Percentiles rank a stretch among this genome's conserved stretches.
Conservation (phyloP, 2,797 vertebrate genomes). For the Adelosebastes latens region DNA sequence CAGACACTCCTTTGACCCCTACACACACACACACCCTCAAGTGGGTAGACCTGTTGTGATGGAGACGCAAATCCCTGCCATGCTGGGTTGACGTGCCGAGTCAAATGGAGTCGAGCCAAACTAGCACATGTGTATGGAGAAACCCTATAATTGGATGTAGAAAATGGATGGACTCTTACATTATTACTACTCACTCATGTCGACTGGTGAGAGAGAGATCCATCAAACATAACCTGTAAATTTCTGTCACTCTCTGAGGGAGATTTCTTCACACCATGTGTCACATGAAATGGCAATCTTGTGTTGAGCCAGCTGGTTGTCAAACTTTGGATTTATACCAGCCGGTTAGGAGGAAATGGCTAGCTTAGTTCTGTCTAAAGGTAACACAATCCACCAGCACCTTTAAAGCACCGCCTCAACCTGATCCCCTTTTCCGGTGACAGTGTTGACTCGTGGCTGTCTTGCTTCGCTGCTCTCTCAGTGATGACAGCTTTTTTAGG, state of each 20-base stretch:
- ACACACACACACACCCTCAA: no score
- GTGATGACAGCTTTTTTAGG: conserved; percentile 15
- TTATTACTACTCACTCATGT: not conserved
- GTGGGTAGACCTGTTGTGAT: no score
- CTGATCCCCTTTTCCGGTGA: conserved; percentile 37
- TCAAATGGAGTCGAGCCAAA: no score
- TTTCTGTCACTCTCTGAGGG: not conserved
- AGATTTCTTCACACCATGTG: not conserved
- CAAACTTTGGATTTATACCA: not conserved
- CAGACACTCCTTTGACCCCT: no score
- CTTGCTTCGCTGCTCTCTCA: conserved; percentile 18
- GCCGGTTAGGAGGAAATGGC: no score
- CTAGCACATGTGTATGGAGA: no score
- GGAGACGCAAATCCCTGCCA: no score
- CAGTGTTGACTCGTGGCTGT: conserved; percentile 45
- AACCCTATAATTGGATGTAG: not conserved
- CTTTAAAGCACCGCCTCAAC: conserved; percentile 27
- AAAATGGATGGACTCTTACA: not conserved
- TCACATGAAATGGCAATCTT: not conserved
- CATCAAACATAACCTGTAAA: not conserved
- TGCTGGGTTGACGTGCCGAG: no score
- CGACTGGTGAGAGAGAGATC: not conserved
- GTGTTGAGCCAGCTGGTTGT: not conserved
- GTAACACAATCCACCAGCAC: no score
- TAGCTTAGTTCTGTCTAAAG: not conserved